Percentiles rank a stretch among this genome's conserved stretches.
Conservation (phyloP, 2,113 vertebrate species). For the Dinomys branickii region DNA sequence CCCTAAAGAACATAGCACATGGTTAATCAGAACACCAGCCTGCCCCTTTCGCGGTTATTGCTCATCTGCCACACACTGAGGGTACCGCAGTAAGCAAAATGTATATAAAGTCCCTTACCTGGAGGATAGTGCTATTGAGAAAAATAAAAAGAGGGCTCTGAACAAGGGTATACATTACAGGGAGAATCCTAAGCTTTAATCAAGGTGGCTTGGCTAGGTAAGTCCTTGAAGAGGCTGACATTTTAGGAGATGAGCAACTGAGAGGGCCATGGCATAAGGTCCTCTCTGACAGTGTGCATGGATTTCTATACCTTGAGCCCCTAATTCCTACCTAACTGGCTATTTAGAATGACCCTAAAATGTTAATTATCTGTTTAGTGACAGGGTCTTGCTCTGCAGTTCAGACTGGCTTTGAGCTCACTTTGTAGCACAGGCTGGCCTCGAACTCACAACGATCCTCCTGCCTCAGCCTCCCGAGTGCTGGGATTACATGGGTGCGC, state of each 20-base stretch:
- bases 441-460: no score
- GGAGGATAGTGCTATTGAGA: background rate
- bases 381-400: no score
- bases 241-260: background rate
- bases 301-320: background rate
- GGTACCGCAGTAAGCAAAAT: background rate
- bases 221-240: no score
- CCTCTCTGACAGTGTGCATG: background rate
- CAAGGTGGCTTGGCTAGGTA: no score
- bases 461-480: no score
- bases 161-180: background rate
- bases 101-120: background rate
- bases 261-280: background rate
- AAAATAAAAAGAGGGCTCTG: background rate
- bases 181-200: no score
- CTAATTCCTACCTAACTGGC: background rate
- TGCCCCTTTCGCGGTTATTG: background rate
- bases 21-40: background rate
- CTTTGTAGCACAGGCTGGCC: no score
- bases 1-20: background rate
- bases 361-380: no score
- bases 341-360: background rate
- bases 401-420: no score
- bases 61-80: background rate
- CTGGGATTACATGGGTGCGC: no score